phyloP scores from a whole-genome alignment of 2,113 vertebrate genomes.

The Artemisiospiza belli region DNA sequence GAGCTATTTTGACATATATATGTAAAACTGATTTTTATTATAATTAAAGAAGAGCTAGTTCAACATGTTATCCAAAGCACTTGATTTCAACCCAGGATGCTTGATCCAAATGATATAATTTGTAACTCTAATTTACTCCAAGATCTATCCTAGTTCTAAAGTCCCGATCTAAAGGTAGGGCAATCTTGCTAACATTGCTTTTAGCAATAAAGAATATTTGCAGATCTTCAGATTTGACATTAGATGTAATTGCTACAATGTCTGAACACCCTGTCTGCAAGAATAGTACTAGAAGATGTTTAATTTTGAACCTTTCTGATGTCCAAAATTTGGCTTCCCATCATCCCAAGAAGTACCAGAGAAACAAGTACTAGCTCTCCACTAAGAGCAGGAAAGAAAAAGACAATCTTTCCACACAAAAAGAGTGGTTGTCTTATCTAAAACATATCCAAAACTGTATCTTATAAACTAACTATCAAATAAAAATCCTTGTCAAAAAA shows the following conservation, averaged over 20 bases:
- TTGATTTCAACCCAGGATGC: neutral
- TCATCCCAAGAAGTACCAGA: neutral
- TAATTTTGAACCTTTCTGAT: neutral
- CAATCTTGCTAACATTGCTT: neutral
- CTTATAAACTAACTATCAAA: neutral
- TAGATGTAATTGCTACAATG: neutral
- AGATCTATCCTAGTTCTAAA: neutral
- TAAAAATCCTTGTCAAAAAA: neutral
- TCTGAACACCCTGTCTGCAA: neutral
- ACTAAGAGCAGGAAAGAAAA: neutral
- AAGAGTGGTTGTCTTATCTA: neutral
- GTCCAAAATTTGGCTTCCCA: neutral
- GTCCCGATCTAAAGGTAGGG: neutral
- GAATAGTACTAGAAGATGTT: neutral
- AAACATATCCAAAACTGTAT: neutral
- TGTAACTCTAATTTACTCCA: neutral
- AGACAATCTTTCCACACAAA: neutral
- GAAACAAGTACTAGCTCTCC: neutral
- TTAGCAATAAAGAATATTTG: neutral
- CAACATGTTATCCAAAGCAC: neutral
- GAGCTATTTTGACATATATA: constrained; percentile 49
- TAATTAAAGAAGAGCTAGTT: neutral
- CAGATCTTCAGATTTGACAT: neutral
- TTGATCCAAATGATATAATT: neutral
- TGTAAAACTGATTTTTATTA: neutral